Evolutionary conservation across 2,797 vertebrate species (phyloP).

Genomic region (Takifugu rubripes): DNA sequence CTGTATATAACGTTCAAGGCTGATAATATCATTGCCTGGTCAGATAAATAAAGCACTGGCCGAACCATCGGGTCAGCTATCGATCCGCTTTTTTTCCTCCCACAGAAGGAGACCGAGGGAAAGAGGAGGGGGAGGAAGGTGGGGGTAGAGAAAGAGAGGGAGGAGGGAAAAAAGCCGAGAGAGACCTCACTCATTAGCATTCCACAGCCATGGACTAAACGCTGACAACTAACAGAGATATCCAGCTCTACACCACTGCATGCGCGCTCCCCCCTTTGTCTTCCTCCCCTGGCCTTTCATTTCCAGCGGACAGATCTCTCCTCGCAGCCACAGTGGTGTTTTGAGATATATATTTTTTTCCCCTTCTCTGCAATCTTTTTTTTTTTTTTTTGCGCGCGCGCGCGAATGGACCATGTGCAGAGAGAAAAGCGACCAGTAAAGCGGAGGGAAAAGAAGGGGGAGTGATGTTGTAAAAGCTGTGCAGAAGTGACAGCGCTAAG

Average conservation of each 20-base stretch:
- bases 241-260: constrained; percentile 82
- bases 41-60: constrained; percentile 85
- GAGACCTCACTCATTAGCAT: constrained; percentile 86
- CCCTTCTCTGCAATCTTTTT: background rate
- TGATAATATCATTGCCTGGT: constrained; percentile 83
- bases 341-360: background rate
- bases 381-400: constrained; percentile 18
- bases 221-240: constrained; percentile 97
- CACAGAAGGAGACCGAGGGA: constrained; percentile 30
- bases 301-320: constrained; percentile 77
- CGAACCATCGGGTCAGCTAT: constrained; percentile 81
- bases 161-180: constrained; percentile 43
- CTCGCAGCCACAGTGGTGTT: constrained; percentile 70
- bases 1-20: constrained; percentile 87
- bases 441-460: constrained; percentile 46
- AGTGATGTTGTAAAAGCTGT: constrained; percentile 67
- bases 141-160: constrained; percentile 34
- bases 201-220: constrained; percentile 85
- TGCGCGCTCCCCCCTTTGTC: constrained; percentile 82
- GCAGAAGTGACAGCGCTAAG: constrained; percentile 72
- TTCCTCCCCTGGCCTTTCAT: constrained; percentile 75
- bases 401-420: constrained; percentile 56
- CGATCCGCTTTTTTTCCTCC: constrained; percentile 75
- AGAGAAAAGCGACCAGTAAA: constrained; percentile 49
- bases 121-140: constrained; percentile 31